These are phyloP conservation scores for Crematogaster levior DNA, from an alignment of 2,888 invertebrate genomes.

Conservation along the genomic window DNA sequence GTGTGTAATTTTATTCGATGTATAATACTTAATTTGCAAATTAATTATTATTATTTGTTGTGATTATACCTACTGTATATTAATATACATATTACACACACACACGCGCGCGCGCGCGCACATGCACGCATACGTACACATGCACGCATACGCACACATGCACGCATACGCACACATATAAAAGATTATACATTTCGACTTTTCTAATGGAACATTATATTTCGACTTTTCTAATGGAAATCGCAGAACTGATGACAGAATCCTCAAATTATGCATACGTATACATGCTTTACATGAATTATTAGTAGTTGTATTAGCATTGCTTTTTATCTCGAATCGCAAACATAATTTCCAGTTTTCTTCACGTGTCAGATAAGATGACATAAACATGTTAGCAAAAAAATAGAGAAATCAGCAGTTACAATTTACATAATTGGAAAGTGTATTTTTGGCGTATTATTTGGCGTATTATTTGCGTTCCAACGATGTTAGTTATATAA, in stretches of 20 bases:
- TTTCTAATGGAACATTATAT: conserved; percentile 6
- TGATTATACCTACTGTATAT: neutral
- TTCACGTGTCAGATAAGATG: neutral
- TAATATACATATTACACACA: too few species aligned
- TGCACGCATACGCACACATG: too few species aligned
- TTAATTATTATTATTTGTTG: neutral
- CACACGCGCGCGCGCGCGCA: too few species aligned
- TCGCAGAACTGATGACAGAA: neutral
- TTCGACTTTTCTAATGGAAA: too few species aligned
- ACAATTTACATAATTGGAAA: neutral
- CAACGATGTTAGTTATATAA: neutral
- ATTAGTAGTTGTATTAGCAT: neutral
- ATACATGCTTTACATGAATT: neutral
- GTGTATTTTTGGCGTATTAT: neutral
- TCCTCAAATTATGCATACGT: neutral
- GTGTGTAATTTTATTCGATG: neutral
- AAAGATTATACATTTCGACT: too few species aligned
- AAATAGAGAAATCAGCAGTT: neutral
- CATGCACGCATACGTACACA: too few species aligned
- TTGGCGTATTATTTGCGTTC: neutral
- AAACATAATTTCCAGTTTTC: neutral
- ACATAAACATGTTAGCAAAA: neutral
- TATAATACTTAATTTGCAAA: neutral
- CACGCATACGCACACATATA: too few species aligned
- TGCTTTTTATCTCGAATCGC: conserved; percentile 3